Conservation (phyloP, 2,888 invertebrate genomes). For the Morpho achilles region DNA sequence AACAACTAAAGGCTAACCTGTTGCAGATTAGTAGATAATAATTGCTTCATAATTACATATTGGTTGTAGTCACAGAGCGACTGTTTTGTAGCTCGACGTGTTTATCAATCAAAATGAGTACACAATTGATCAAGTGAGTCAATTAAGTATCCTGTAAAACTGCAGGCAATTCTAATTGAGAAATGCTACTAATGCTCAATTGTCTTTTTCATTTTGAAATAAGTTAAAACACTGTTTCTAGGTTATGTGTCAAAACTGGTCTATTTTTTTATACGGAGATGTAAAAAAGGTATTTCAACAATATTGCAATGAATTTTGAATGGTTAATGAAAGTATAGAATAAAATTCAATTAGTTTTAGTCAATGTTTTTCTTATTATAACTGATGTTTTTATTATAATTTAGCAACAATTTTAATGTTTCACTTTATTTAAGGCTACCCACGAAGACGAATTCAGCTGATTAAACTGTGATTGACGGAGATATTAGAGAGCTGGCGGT, state of each 20-base stretch:
- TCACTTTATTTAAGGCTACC: neutral
- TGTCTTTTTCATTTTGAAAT: slow-evolving; percentile 19
- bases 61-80: slow-evolving; percentile 1
- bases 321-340: slow-evolving; percentile 3
- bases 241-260: slow-evolving; percentile 8
- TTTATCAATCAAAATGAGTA: slow-evolving; percentile 19
- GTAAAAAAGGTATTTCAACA: slow-evolving; percentile 8
- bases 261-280: slow-evolving; percentile 3
- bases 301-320: slow-evolving; percentile 8
- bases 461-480: too few relatives aligned
- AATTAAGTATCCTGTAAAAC: slow-evolving; percentile 16
- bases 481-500: too few relatives aligned
- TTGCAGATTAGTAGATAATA: slow-evolving; percentile 11
- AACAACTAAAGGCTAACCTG: slow-evolving; percentile 9
- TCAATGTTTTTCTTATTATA: neutral
- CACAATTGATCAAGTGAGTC: slow-evolving; percentile 18
- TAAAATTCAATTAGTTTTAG: slow-evolving; percentile 4
- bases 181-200: slow-evolving; percentile 14
- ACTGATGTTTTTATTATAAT: slow-evolving; percentile 4
- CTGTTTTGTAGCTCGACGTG: slow-evolving; percentile 10
- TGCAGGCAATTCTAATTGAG: slow-evolving; percentile 15
- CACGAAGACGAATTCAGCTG: neutral
- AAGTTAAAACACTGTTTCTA: slow-evolving; percentile 16
- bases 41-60: slow-evolving; percentile 28
- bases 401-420: neutral